Base-by-base conservation (phyloP, 2,113 vertebrate genomes). In the Gasterosteus aculeatus region DNA sequence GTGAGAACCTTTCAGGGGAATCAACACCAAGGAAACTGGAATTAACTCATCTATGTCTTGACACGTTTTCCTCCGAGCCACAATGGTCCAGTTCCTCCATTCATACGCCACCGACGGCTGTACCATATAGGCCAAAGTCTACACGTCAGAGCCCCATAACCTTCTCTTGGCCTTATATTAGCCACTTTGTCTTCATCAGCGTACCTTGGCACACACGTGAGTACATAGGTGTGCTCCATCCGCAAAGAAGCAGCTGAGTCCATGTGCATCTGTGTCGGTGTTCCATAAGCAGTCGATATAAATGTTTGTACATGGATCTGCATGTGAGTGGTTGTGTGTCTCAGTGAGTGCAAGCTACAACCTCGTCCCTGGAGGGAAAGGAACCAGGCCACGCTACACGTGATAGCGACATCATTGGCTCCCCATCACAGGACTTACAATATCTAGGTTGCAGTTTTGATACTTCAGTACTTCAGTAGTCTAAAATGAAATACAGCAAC, bases 101-200 rank as follows among this genome's bases (percentile, higher is more conserved):
- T 41, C 41, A 7, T 33, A 53, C 11, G 57, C 38, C 72, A 42
- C 46, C 61, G 42, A 46, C 26, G 54, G 18, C 33, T 26, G 72
- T 83, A 33, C 68, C 72, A 63, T 53, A 79, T 56, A 42, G 70
- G 59, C 63, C 46, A 18, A 16, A 69, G 58, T 79, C 76, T 80
- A 83, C 78, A 69, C 11, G 73, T 86, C 68, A 58, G 65, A 68
- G 89, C 88, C 90, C 77, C 83, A 92, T 89, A 93, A 88, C 81
- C 84, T 91, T 91, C 59, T 91, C 84, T 60, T 84, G 56, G 60
- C 76, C 87, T 65, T 64, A 89, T 90, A 93, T 94, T 85, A 91
- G 83, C 67, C 88, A 85, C 86, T 93, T 92, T 75, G 87, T 93
- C 92, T 92, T 93, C 90, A 91, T 90, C 91, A 91, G 74, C 22